phyloP scores from a whole-genome alignment of 2,888 invertebrate species.

The Crocallis elinguaria region DNA sequence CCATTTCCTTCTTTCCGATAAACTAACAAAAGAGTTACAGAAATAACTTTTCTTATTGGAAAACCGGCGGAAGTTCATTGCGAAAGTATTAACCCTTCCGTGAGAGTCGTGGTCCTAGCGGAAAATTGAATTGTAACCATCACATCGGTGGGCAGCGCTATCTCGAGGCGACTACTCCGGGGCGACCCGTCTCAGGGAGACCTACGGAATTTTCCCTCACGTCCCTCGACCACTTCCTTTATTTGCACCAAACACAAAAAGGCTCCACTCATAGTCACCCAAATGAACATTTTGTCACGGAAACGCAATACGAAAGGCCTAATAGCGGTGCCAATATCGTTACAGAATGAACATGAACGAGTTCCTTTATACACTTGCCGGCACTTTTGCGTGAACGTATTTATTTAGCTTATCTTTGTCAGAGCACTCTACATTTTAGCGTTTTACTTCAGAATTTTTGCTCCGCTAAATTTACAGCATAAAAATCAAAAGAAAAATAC shows the following conservation, averaged over 20 bases:
- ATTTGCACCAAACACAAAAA: conserved; percentile 51
- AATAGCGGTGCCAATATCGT: conserved; percentile 38
- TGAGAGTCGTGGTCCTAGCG: conserved; percentile 38
- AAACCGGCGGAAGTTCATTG: conserved; percentile 29
- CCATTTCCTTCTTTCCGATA: conserved; percentile 1
- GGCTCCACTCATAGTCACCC: conserved; percentile 28
- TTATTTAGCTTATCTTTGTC: conserved; percentile 31
- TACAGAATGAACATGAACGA: conserved; percentile 30
- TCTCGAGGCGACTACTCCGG: conserved; percentile 44
- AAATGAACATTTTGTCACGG: conserved; percentile 40
- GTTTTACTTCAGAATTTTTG: conserved; percentile 6
- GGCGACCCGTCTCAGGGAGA: conserved; percentile 37
- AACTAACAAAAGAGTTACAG: conserved; percentile 20
- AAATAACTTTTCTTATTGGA: conserved; percentile 24
- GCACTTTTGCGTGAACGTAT: conserved; percentile 28
- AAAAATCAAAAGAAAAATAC: conserved; percentile 30
- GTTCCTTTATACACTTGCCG: conserved; percentile 30
- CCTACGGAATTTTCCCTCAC: conserved; percentile 52
- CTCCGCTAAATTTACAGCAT: conserved; percentile 13
- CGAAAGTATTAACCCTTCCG: conserved; percentile 40
- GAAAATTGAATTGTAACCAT: conserved; percentile 73
- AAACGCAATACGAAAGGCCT: conserved; percentile 43
- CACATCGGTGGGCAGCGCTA: conserved; percentile 46
- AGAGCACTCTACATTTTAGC: conserved; percentile 4
- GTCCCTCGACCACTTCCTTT: conserved; percentile 49